These are phyloP conservation scores for Enteromius viviparus DNA, from an alignment of 2,797 vertebrate genomes.

Conservation along the genomic window DNA sequence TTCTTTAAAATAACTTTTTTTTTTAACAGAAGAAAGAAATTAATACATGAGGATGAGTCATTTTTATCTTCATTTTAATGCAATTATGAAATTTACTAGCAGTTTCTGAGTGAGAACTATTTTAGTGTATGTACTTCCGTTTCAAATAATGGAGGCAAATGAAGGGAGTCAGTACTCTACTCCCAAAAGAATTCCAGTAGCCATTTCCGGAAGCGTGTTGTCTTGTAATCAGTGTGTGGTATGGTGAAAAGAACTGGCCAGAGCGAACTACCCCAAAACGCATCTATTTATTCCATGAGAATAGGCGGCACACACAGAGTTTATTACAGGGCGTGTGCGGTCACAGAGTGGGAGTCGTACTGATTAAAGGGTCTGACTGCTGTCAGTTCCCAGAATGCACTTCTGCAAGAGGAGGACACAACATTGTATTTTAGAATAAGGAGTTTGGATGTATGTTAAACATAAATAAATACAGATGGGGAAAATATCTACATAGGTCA, in stretches of 20 bases:
- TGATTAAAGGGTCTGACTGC: constrained; percentile 49
- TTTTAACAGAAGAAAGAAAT: background rate
- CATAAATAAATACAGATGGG: constrained; percentile 32
- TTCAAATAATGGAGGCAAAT: constrained; percentile 28
- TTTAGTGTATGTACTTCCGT: background rate
- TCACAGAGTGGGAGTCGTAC: constrained; percentile 57
- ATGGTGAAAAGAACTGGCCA: constrained; percentile 62
- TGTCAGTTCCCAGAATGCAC: constrained; percentile 29
- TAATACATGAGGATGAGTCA: background rate
- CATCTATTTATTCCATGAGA: constrained; percentile 65
- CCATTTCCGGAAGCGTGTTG: constrained; percentile 61
- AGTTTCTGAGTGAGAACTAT: background rate
- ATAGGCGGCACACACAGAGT: constrained; percentile 60
- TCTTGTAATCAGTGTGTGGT: constrained; percentile 72
- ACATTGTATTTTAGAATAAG: constrained; percentile 36
- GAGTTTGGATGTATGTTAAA: constrained; percentile 35
- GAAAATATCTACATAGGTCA: constrained; percentile 3
- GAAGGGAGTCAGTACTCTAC: constrained; percentile 61
- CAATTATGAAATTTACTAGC: background rate
- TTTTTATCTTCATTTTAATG: background rate
- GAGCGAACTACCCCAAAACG: constrained; percentile 61
- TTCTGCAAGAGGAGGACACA: constrained; percentile 36
- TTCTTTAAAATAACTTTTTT: too few species aligned
- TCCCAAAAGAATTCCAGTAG: constrained; percentile 68
- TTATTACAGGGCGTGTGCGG: constrained; percentile 64